phyloP scores from a whole-genome alignment of 2,888 invertebrate species.

The Eugnorisma glareosa region DNA sequence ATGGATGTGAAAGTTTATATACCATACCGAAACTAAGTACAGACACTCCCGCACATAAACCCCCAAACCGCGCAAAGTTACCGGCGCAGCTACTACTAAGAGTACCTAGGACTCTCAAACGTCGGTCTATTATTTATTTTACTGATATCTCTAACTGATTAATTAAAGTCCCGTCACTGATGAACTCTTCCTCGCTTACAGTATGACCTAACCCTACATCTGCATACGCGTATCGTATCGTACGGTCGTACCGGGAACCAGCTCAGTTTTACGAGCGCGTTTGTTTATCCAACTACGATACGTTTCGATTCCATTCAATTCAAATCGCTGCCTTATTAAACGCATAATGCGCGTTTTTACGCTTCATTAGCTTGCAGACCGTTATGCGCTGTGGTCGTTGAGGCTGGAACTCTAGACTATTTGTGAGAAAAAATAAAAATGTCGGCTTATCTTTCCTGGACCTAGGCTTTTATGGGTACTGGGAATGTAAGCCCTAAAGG shows the following conservation, averaged over 20 bases:
- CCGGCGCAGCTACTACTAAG: neutral
- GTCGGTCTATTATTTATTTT: neutral
- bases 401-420: conserved; percentile 3
- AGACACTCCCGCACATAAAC: neutral
- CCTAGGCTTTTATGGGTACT: conserved; percentile 46
- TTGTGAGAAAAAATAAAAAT: conserved; percentile 40
- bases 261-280: conserved; percentile 67
- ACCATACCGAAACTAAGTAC: neutral
- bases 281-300: conserved; percentile 71
- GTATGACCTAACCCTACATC: conserved; percentile 35
- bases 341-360: conserved; percentile 63
- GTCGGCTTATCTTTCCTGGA: conserved; percentile 29
- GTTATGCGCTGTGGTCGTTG: conserved; percentile 39
- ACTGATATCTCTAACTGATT: neutral
- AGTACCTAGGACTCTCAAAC: neutral
- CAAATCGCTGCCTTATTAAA: conserved; percentile 66
- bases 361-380: conserved; percentile 54
- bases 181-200: conserved; percentile 42
- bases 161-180: neutral
- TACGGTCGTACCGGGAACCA: conserved; percentile 69
- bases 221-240: conserved; percentile 53
- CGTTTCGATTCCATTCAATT: conserved; percentile 69
- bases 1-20: neutral
- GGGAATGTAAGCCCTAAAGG: conserved; percentile 23
- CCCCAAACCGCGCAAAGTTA: too few species aligned